Conservation (phyloP, 2,797 vertebrate species). For the Halcyon chelicuti region DNA sequence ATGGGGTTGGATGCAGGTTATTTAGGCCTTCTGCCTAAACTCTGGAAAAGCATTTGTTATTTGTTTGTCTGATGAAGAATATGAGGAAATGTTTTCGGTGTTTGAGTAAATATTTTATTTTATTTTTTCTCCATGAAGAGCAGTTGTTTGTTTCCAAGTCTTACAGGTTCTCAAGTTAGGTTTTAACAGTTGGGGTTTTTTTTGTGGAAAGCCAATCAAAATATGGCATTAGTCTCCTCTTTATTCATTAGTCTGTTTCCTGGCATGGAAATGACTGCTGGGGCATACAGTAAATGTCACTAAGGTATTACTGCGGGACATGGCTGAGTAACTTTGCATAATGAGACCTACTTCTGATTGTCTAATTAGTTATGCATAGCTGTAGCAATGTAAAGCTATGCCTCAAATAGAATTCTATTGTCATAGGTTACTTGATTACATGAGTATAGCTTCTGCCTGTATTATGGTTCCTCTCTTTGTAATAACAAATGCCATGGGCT, state of each 20-base stretch:
- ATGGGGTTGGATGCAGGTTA: slow-evolving; percentile 12
- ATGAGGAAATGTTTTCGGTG: not conserved
- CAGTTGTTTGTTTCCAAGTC: not conserved
- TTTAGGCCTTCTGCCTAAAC: slow-evolving; percentile 7
- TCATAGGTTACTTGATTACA: slow-evolving; percentile 49
- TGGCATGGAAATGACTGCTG: slow-evolving; percentile 42
- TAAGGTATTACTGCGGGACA: slow-evolving; percentile 39
- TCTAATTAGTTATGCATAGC: slow-evolving; percentile 62
- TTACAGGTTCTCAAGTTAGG: not conserved
- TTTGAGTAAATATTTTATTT: not conserved
- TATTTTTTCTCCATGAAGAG: not conserved
- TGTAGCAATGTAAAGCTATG: slow-evolving; percentile 45
- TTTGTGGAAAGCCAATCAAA: not conserved
- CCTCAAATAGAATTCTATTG: slow-evolving; percentile 52
- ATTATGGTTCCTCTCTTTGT: not conserved
- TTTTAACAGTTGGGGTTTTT: not conserved
- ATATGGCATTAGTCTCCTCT: not conserved
- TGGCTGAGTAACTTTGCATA: slow-evolving; percentile 59
- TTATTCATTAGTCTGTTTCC: slow-evolving; percentile 19
- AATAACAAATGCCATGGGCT: not conserved
- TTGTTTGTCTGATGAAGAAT: not conserved
- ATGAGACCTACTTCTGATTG: slow-evolving; percentile 64
- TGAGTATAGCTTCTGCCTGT: not conserved
- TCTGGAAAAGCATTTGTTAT: not conserved
- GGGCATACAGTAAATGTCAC: slow-evolving; percentile 6